Conservation (phyloP, 2,113 vertebrate species). For the Centropus bengalensis region DNA sequence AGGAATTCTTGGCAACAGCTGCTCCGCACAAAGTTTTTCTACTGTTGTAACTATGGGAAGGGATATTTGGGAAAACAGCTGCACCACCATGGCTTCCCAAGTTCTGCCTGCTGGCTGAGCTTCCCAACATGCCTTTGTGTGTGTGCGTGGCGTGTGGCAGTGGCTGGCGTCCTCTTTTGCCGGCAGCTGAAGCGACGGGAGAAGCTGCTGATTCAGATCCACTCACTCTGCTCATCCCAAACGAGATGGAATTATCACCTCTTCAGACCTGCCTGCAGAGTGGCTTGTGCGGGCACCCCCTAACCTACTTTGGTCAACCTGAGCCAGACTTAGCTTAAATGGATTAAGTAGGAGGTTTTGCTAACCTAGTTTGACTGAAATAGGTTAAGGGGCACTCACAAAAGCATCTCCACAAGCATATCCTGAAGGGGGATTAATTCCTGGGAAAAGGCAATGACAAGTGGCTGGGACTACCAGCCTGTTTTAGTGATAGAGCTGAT, state of each 20-base stretch:
- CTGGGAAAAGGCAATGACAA: neutral
- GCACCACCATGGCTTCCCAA: neutral
- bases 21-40: neutral
- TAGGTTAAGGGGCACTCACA: conserved; percentile 14
- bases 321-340: conserved; percentile 44
- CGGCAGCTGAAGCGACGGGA: neutral
- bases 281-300: neutral
- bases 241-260: neutral
- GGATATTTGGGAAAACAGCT: neutral
- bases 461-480: neutral
- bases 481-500: neutral
- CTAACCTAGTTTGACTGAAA: conserved; percentile 43
- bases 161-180: neutral
- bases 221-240: neutral
- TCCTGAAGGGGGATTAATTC: neutral
- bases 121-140: neutral
- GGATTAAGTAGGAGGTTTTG: conserved; percentile 43
- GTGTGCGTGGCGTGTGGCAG: neutral
- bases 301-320: conserved; percentile 25
- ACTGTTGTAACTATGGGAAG: neutral
- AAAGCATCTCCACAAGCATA: neutral
- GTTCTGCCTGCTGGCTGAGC: neutral
- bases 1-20: neutral
- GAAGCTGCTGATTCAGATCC: conserved; percentile 13
- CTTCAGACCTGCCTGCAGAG: neutral